A percentile compares a stretch with the other conserved stretches of the same genome.
These are phyloP conservation scores for Pelodytes ibericus DNA, from an alignment of 2,797 vertebrate genomes.

Conservation along the genomic window DNA sequence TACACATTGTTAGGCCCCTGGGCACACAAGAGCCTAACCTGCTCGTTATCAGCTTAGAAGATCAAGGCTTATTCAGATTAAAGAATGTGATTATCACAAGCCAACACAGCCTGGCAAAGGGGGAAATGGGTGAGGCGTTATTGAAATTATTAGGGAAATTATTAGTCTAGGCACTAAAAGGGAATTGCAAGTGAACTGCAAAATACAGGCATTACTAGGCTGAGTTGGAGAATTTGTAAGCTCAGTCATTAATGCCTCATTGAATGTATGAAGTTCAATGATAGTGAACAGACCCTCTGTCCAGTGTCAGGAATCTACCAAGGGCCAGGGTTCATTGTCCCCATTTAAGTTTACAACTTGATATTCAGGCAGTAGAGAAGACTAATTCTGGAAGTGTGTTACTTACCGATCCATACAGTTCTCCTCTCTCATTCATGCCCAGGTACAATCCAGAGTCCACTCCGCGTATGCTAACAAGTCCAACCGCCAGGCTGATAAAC, in stretches of 20 bases:
- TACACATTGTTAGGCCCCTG: not conserved
- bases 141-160: slow-evolving; percentile 8
- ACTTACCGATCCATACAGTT: slow-evolving; percentile 99
- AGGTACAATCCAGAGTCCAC: slow-evolving; percentile 97
- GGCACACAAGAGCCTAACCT: slow-evolving; percentile 21
- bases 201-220: too few species aligned
- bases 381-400: too few species aligned
- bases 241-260: too few species aligned
- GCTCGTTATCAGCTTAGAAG: slow-evolving; percentile 28
- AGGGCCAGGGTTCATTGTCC: too few species aligned
- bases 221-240: too few species aligned
- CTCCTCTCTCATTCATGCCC: slow-evolving; percentile 97
- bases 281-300: too few species aligned
- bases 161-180: too few species aligned
- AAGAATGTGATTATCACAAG: slow-evolving; percentile 44
- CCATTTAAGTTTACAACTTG: too few species aligned
- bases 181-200: too few species aligned
- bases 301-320: too few species aligned
- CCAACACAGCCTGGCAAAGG: slow-evolving; percentile 5
- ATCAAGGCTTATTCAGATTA: slow-evolving; percentile 36
- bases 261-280: too few species aligned
- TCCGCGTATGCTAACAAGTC: slow-evolving; percentile 96
- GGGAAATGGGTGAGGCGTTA: slow-evolving; percentile 32
- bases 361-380: too few species aligned
- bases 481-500: slow-evolving; percentile 98